phyloP scores from a whole-genome alignment of 2,113 vertebrate species.

The Picathartes gymnocephalus region DNA sequence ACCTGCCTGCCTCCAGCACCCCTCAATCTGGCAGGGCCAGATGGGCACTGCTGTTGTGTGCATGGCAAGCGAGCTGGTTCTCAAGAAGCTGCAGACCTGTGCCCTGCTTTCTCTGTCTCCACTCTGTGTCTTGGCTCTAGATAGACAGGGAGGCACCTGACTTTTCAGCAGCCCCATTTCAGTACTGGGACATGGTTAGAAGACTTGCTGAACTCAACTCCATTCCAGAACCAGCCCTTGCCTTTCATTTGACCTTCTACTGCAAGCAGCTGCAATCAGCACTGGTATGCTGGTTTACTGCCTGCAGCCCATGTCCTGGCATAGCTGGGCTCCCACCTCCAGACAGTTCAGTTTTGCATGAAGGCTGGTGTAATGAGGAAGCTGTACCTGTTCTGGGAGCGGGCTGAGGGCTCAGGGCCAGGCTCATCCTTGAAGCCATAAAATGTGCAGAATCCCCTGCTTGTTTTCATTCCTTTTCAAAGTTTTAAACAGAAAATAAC shows the following conservation, averaged over 20 bases:
- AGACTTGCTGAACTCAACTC: background rate
- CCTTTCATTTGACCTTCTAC: background rate
- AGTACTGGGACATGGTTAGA: background rate
- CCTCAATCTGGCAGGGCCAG: background rate
- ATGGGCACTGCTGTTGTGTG: accelerated
- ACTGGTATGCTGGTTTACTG: accelerated
- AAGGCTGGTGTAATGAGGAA: background rate
- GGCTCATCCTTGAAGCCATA: background rate
- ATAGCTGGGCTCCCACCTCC: background rate
- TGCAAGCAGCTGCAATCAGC: background rate
- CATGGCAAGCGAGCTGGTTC: accelerated
- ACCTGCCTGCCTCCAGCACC: background rate
- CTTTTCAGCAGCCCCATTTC: background rate
- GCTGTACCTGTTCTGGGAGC: background rate
- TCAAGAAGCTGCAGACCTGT: background rate
- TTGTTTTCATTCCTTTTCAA: background rate
- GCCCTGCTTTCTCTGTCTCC: background rate
- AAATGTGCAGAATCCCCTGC: background rate
- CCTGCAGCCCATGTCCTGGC: background rate
- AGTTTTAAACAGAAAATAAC: background rate
- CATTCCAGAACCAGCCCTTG: background rate
- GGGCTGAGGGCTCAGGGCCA: background rate
- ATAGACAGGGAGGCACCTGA: background rate
- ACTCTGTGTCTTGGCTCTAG: background rate
- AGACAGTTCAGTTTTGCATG: background rate